phyloP scores from a whole-genome alignment of 2,113 vertebrate species.

The Lagenorhynchus albirostris region DNA sequence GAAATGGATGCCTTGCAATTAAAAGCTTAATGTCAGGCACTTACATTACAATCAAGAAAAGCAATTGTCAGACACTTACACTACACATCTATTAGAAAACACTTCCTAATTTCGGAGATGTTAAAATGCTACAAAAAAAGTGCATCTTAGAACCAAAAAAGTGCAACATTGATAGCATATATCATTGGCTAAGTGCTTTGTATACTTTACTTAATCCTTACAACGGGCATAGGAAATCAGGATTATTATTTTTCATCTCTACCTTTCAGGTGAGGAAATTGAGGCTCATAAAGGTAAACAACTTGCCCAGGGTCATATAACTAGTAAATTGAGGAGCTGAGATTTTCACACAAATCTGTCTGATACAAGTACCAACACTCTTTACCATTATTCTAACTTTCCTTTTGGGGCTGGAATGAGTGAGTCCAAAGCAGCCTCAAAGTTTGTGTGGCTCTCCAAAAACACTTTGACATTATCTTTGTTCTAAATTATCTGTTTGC shows the following conservation, averaged over 20 bases:
- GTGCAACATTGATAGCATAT: background rate
- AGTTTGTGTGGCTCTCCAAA: background rate
- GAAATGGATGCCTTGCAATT: background rate
- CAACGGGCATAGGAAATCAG: background rate
- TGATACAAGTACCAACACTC: too few relatives aligned
- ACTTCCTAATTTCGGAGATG: background rate
- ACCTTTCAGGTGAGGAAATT: background rate
- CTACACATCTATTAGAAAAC: background rate
- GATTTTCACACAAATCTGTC: background rate
- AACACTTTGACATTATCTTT: background rate
- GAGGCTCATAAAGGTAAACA: background rate
- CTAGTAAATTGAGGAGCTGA: background rate
- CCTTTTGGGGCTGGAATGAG: background rate
- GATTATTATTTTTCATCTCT: background rate
- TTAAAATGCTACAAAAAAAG: background rate
- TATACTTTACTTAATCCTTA: background rate
- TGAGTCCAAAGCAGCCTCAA: background rate
- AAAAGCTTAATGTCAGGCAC: background rate
- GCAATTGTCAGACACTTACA: background rate
- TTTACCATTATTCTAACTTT: background rate
- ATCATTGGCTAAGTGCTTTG: background rate
- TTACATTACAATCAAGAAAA: background rate
- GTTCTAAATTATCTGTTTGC: background rate
- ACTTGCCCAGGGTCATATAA: background rate
- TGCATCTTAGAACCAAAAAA: background rate